phyloP scores from a whole-genome alignment of 2,888 invertebrate genomes.

The Acrobasis repandana region DNA sequence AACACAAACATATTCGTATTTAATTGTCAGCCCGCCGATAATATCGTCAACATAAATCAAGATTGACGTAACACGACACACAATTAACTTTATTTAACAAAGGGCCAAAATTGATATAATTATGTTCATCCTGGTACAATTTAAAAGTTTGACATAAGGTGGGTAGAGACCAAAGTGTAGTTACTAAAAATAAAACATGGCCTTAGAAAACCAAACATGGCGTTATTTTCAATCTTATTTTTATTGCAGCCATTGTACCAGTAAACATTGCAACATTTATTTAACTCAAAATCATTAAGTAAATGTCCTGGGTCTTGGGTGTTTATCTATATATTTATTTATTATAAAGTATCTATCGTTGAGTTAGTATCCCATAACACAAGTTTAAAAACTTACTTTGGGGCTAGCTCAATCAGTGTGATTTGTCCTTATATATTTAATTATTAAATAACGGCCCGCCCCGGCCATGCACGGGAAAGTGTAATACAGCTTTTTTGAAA shows the following conservation, averaged over 20 bases:
- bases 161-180: not conserved
- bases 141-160: constrained; percentile 6
- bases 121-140: constrained; percentile 21
- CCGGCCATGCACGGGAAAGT: no score
- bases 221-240: not conserved
- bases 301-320: no score
- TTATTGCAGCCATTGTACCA: not conserved
- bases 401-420: no score
- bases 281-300: no score
- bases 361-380: no score
- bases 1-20: not conserved
- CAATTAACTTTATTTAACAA: constrained; percentile 21
- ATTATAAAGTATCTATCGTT: no score
- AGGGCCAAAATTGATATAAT: constrained; percentile 23
- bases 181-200: not conserved
- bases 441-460: no score
- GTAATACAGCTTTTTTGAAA: no score
- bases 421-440: no score
- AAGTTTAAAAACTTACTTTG: no score
- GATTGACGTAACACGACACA: constrained; percentile 2
- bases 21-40: constrained; percentile 2
- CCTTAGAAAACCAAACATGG: no score
- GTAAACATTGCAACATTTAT: not conserved
- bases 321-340: no score
- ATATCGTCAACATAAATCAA: constrained; percentile 8